These are phyloP conservation scores for Atherix ibis DNA, from an alignment of 2,888 invertebrate genomes.

Conservation along the genomic window DNA sequence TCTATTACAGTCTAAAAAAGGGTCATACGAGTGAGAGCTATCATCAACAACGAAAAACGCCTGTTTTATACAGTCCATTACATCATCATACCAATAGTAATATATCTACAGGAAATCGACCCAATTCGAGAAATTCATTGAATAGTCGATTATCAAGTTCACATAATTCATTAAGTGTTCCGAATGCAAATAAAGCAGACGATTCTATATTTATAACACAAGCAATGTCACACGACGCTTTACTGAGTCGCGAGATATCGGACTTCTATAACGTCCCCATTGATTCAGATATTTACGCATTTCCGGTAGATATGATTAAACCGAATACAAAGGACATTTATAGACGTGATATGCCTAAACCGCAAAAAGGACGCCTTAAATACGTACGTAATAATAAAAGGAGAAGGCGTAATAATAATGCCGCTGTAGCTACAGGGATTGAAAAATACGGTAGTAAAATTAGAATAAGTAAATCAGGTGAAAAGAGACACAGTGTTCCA, in stretches of 20 bases:
- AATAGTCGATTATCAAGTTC: slow-evolving; percentile 69
- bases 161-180: slow-evolving; percentile 61
- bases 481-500: slow-evolving; percentile 53
- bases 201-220: slow-evolving; percentile 79
- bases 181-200: slow-evolving; percentile 56
- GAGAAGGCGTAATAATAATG: slow-evolving; percentile 28
- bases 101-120: slow-evolving; percentile 38
- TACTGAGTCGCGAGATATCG: slow-evolving; percentile 60
- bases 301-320: slow-evolving; percentile 65
- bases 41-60: slow-evolving; percentile 18
- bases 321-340: slow-evolving; percentile 28
- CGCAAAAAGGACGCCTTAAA: slow-evolving; percentile 17
- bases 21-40: slow-evolving; percentile 17
- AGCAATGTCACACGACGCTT: slow-evolving; percentile 73
- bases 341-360: slow-evolving; percentile 3
- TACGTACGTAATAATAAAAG: slow-evolving; percentile 24
- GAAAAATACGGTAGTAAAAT: slow-evolving; percentile 12
- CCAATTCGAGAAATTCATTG: slow-evolving; percentile 60
- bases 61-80: slow-evolving; percentile 27
- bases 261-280: slow-evolving; percentile 81
- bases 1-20: slow-evolving; percentile 26
- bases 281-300: slow-evolving; percentile 75
- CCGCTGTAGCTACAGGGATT: slow-evolving; percentile 17
- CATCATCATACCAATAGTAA: slow-evolving; percentile 21
- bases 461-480: slow-evolving; percentile 17